Evolutionary conservation across 2,797 vertebrate genomes (phyloP).

Genomic region (Urosaurus nigricauda): DNA sequence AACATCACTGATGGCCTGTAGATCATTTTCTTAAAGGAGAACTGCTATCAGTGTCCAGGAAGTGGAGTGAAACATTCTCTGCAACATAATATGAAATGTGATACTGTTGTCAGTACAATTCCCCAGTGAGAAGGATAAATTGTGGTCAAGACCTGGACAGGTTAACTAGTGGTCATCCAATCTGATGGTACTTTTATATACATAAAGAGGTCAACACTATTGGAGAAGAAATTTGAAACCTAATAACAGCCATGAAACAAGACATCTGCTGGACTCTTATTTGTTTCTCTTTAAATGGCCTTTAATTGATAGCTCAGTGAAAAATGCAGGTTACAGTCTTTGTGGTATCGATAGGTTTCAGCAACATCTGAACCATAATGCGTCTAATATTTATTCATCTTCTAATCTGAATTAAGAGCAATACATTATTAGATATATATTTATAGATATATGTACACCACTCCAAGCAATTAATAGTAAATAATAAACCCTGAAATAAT

Average conservation of each 20-base stretch:
- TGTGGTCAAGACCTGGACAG: constrained; percentile 74
- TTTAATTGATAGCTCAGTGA: constrained; percentile 86
- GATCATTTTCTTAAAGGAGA: constrained; percentile 35
- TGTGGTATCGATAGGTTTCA: constrained; percentile 79
- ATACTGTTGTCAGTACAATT: constrained; percentile 62
- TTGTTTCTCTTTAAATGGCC: constrained; percentile 79
- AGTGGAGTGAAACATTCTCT: constrained; percentile 38
- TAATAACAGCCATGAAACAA: constrained; percentile 76
- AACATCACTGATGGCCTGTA: neutral
- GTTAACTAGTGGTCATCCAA: constrained; percentile 73
- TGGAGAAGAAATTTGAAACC: constrained; percentile 72
- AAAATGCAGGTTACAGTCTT: constrained; percentile 85
- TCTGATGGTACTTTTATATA: constrained; percentile 69
- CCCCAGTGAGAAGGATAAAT: constrained; percentile 74
- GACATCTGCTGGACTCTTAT: constrained; percentile 73
- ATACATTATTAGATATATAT: constrained; percentile 85
- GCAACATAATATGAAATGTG: constrained; percentile 61
- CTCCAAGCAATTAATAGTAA: constrained; percentile 84
- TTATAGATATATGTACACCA: constrained; percentile 84
- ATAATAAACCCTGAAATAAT: constrained; percentile 83
- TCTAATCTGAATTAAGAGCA: constrained; percentile 82
- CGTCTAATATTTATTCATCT: constrained; percentile 82
- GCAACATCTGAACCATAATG: constrained; percentile 78
- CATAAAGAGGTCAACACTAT: constrained; percentile 58
- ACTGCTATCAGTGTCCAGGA: constrained; percentile 50